These are phyloP conservation scores for Papilio xuthus DNA, from an alignment of 1,140 invertebrate species.

Conservation along the genomic window DNA sequence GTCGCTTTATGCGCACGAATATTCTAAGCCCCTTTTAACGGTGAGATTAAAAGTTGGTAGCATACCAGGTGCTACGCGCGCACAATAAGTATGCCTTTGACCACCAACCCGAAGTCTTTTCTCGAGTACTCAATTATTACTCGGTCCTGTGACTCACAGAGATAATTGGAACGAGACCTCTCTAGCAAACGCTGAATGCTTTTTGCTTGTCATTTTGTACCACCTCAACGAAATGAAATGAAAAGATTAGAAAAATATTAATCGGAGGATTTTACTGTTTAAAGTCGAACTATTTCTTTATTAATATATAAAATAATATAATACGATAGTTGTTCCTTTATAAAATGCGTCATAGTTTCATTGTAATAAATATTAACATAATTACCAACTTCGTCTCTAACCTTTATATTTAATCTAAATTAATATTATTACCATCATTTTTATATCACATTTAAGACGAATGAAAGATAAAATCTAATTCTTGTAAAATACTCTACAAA, in stretches of 20 bases:
- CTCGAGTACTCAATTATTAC: conserved; percentile 93
- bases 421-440: not conserved
- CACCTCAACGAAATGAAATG: not conserved
- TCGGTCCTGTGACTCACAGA: not conserved
- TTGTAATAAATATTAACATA: no score
- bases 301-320: no score
- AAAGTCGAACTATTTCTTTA: not conserved
- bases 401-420: not conserved
- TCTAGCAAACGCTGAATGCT: not conserved
- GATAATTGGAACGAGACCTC: conserved; percentile 19
- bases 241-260: not conserved
- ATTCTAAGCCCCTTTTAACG: not conserved
- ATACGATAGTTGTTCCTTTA: no score
- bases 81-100: conserved; percentile 99
- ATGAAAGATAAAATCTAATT: conserved; percentile 13
- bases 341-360: no score
- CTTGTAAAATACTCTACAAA: conserved; percentile 1
- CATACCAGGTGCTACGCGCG: conserved; percentile 61
- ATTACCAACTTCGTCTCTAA: not conserved
- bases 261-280: not conserved
- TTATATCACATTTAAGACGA: not conserved
- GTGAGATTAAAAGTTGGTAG: not conserved
- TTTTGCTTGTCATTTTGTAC: conserved; percentile 1
- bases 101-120: conserved; percentile 98
- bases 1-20: not conserved